Conservation (phyloP, 2,888 invertebrate genomes). For the Erpobdella octoculata region DNA sequence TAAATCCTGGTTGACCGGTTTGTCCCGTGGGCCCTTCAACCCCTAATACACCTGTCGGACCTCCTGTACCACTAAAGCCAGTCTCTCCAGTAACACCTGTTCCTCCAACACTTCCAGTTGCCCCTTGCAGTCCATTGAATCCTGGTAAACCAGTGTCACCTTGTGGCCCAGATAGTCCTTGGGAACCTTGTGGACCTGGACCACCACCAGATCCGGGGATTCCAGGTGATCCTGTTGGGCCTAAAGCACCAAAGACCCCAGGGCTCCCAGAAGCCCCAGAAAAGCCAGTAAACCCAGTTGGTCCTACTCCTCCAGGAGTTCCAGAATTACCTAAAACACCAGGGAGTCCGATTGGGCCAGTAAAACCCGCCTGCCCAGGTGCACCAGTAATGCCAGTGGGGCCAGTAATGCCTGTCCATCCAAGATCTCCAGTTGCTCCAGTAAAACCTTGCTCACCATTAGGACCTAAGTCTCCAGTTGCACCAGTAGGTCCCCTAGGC, state of each 20-base stretch:
- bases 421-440: not conserved
- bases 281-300: slow-evolving; percentile 25
- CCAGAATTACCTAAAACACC: not conserved
- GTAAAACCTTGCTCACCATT: slow-evolving; percentile 25
- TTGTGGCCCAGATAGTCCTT: slow-evolving; percentile 28
- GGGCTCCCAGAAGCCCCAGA: slow-evolving; percentile 27
- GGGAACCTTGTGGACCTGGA: slow-evolving; percentile 38
- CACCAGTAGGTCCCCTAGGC: slow-evolving; percentile 14
- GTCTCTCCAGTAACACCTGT: not conserved
- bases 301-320: not conserved
- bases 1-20: slow-evolving; percentile 20
- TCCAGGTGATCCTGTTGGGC: slow-evolving; percentile 22
- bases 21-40: slow-evolving; percentile 27
- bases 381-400: slow-evolving; percentile 24
- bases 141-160: slow-evolving; percentile 33
- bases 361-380: not conserved
- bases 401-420: slow-evolving; percentile 29
- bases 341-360: slow-evolving; percentile 24
- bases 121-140: slow-evolving; percentile 28
- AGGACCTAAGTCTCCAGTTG: slow-evolving; percentile 29
- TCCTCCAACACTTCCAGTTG: slow-evolving; percentile 24
- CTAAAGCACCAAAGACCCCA: slow-evolving; percentile 29
- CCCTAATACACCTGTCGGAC: slow-evolving; percentile 34
- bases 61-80: slow-evolving; percentile 31
- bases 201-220: slow-evolving; percentile 37